A percentile compares a stretch with the other conserved stretches of the same genome.
These are phyloP conservation scores for Trichomycterus rosablanca DNA, from an alignment of 2,113 vertebrate species.

Conservation along the genomic window DNA sequence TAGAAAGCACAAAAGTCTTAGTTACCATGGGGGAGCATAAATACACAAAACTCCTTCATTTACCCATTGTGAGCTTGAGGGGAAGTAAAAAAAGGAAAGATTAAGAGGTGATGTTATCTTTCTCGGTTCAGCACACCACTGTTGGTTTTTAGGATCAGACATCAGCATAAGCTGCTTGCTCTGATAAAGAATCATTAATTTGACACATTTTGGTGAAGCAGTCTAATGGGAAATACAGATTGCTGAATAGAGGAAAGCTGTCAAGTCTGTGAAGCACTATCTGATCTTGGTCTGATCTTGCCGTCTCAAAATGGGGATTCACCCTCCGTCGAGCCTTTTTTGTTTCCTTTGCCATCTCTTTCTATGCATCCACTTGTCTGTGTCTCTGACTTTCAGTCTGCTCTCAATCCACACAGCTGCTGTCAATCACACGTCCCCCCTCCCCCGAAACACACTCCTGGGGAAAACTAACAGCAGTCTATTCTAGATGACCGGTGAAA, in stretches of 20 bases:
- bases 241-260: constrained; percentile 19
- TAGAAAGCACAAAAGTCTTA: background rate
- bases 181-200: constrained; percentile 32
- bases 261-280: constrained; percentile 19
- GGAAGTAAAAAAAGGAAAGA: constrained; percentile 12
- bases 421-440: constrained; percentile 15
- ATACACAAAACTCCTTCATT: constrained; percentile 13
- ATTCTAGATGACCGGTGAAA: background rate
- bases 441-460: background rate
- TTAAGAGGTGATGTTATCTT: constrained; percentile 34
- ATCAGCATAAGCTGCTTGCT: constrained; percentile 17
- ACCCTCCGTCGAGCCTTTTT: background rate
- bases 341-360: background rate
- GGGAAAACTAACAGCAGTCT: background rate
- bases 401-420: constrained; percentile 25
- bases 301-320: constrained; percentile 31
- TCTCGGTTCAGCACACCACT: constrained; percentile 15
- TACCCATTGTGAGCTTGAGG: constrained; percentile 35
- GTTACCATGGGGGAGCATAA: background rate
- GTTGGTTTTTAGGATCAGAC: constrained; percentile 42
- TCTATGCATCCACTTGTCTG: background rate
- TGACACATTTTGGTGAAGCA: constrained; percentile 2
- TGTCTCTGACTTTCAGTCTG: background rate
- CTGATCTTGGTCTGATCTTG: constrained; percentile 32
- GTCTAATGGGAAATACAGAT: constrained; percentile 29